phyloP scores from a whole-genome alignment of 2,888 invertebrate genomes.

The Chymomyza procnemis region DNA sequence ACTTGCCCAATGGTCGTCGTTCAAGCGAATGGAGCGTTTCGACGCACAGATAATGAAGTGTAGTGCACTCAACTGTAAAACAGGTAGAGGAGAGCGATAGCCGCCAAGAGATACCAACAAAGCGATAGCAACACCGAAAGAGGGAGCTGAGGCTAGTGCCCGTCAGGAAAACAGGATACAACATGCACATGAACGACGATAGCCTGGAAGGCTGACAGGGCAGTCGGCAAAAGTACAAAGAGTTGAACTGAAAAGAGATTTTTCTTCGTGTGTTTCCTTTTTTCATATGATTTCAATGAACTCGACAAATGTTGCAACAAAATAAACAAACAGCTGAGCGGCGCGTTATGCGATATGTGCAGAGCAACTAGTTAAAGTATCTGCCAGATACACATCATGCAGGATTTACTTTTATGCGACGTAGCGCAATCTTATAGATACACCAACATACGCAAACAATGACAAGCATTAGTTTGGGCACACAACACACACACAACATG shows the following conservation, averaged over 20 bases:
- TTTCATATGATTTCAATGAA: slow-evolving; percentile 71
- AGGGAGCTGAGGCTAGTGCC: slow-evolving; percentile 15
- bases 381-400: slow-evolving; percentile 10
- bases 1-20: neutral
- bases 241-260: slow-evolving; percentile 49
- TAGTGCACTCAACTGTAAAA: slow-evolving; percentile 72
- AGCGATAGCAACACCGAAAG: slow-evolving; percentile 20
- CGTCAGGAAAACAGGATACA: slow-evolving; percentile 13
- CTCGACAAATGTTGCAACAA: slow-evolving; percentile 64
- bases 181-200: slow-evolving; percentile 6
- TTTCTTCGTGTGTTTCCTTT: slow-evolving; percentile 33
- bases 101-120: neutral
- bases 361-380: slow-evolving; percentile 13
- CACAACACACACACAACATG: slow-evolving; percentile 17
- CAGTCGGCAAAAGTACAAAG: slow-evolving; percentile 67
- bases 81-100: slow-evolving; percentile 48
- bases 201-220: neutral
- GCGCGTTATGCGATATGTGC: slow-evolving; percentile 15
- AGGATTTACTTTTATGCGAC: neutral
- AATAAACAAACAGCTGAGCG: slow-evolving; percentile 64
- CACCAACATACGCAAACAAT: neutral
- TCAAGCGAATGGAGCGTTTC: neutral
- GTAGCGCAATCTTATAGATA: slow-evolving; percentile 10
- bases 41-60: slow-evolving; percentile 26
- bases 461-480: neutral